Base-by-base conservation (phyloP, 2,888 invertebrate species). In the Sicus ferrugineus region DNA sequence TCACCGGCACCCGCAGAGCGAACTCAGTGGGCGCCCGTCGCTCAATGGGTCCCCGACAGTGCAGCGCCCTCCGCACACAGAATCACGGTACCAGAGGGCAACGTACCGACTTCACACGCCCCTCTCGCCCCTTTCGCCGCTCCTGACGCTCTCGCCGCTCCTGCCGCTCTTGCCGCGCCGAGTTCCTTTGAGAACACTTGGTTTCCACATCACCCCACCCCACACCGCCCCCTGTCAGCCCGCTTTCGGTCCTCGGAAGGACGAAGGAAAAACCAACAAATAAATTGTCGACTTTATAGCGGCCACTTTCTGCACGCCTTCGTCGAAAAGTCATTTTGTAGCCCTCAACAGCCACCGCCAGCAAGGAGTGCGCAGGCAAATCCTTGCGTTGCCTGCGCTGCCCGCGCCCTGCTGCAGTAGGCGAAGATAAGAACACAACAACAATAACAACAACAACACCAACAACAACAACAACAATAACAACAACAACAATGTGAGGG, bases 351-450 rank as follows among this genome's bases (percentile, higher is more conserved):
- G 26, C n/a, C n/a, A 28, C 9, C 54, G 38, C 14, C 23, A 54
- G 28, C 23, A 54, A 16, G 54, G 42, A 67, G 48, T 67, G 31
- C 48, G 23, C 58, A 30, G 59, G 67, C 59, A 66, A 46, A 56
- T 58, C 38, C 66, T 56, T n/a, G 34, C 30, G 64, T n/a, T 54
- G 16, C 64, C 38, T 30, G 38, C 48, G 56, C 56, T 16, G 16
- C 46, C 5, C 30, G n/a, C 52, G 19, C n/a, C 19, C 21, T 56
- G 9, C 58, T 66, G 56, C 21, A 9, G 28, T 26, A 21, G 58
- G 34, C 50, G 23, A 56, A 58, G 66, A 66, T 66, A 66, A 66
- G 56, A 56, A 66, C 14, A 50, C n/a, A 52, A 31, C 64, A 52
- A 64, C 30, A 52, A 19, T 34, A 34, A 54, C 19, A 52, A 52